Evolutionary conservation across 2,888 invertebrate species (phyloP).

Genomic region (Phengaris alcon): DNA sequence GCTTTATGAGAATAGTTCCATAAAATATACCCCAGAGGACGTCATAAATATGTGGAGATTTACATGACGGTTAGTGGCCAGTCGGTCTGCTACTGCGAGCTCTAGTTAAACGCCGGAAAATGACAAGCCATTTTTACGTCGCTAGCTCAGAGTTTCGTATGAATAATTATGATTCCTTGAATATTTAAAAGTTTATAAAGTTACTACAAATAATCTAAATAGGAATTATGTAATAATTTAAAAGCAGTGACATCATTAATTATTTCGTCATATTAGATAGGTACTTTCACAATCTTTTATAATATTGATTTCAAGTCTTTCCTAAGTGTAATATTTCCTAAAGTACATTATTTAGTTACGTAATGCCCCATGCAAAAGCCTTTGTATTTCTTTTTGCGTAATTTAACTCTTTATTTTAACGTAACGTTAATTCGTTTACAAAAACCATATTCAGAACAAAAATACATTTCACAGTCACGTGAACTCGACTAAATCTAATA

Average conservation of each 20-base stretch:
- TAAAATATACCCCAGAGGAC: conserved; percentile 29
- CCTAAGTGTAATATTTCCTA: too few species aligned
- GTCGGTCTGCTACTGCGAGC: conserved; percentile 20
- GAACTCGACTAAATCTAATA: conserved; percentile 23
- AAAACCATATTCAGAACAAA: conserved; percentile 4
- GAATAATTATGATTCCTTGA: background rate
- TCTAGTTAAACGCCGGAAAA: conserved; percentile 12
- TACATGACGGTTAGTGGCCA: conserved; percentile 32
- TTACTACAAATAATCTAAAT: too few species aligned
- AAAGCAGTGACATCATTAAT: too few species aligned
- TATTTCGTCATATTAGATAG: too few species aligned
- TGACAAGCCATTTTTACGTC: conserved; percentile 24
- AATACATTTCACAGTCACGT: background rate
- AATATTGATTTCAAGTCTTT: too few species aligned
- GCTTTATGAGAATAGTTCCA: conserved; percentile 27
- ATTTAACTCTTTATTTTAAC: background rate
- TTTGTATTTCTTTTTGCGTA: background rate
- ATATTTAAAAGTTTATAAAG: background rate
- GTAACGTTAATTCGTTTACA: background rate
- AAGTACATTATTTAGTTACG: too few species aligned
- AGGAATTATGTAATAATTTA: too few species aligned
- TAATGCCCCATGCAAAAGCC: too few species aligned
- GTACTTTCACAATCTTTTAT: too few species aligned
- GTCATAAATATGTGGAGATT: conserved; percentile 37
- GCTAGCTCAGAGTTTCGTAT: conserved; percentile 5